Conservation (phyloP, 2,797 vertebrate species). For the Phalanger gymnotis region DNA sequence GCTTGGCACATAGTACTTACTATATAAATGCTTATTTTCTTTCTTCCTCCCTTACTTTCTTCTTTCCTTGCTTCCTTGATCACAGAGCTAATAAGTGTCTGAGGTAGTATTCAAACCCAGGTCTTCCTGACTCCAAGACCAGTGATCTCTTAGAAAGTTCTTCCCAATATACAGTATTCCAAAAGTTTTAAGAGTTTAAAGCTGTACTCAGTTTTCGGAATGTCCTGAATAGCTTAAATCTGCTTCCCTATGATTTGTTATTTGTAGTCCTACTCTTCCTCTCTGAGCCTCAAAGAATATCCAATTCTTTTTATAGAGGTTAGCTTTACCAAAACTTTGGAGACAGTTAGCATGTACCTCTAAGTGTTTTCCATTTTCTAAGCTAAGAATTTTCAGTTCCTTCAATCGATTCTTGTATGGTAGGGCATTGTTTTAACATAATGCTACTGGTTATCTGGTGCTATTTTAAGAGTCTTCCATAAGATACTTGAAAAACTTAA, state of each 20-base stretch:
- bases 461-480: neutral
- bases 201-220: neutral
- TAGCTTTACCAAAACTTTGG: neutral
- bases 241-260: neutral
- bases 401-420: neutral
- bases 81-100: neutral
- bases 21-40: neutral
- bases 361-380: neutral
- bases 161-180: neutral
- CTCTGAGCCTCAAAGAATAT: neutral
- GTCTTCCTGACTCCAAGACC: neutral
- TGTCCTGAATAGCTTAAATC: neutral
- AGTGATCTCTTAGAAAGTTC: neutral
- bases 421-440: neutral
- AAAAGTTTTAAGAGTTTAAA: neutral
- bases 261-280: neutral
- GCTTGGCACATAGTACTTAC: neutral
- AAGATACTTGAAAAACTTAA: slow-evolving; percentile 5
- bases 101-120: neutral
- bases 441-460: neutral
- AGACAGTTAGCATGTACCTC: neutral
- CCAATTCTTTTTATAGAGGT: neutral
- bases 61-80: neutral
- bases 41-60: neutral
- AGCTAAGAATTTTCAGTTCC: neutral